Percentiles rank a stretch among this genome's conserved stretches.
These are phyloP conservation scores for Charaxes varanes DNA, from an alignment of 1,140 invertebrate genomes.

Conservation along the genomic window DNA sequence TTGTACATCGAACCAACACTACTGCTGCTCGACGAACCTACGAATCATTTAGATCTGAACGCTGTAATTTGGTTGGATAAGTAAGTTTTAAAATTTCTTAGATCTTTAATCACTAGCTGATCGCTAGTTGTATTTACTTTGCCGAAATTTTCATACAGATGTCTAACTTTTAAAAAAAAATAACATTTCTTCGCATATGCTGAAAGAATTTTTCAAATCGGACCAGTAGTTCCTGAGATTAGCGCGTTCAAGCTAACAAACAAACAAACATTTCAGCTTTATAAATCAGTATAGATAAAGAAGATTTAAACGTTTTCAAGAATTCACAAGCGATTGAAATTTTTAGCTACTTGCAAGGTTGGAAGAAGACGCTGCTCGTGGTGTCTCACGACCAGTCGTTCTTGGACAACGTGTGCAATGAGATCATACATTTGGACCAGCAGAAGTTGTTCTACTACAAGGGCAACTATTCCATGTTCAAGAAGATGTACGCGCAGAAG, in stretches of 20 bases:
- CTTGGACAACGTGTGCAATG: constrained; percentile 98
- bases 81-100: constrained; percentile 70
- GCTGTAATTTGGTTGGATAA: constrained; percentile 99
- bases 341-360: constrained; percentile 91
- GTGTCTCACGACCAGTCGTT: constrained; percentile 99
- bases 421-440: constrained; percentile 97
- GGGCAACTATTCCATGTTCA: constrained; percentile 99
- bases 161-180: too few species aligned
- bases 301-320: too few species aligned
- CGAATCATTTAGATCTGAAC: constrained; percentile 95
- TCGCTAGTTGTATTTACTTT: too few species aligned
- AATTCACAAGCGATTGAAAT: too few species aligned
- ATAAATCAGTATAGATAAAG: too few species aligned
- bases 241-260: too few species aligned
- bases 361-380: constrained; percentile 98
- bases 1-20: constrained; percentile 95
- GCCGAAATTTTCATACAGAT: too few species aligned
- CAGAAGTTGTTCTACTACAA: constrained; percentile 98
- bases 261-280: too few species aligned
- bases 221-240: too few species aligned
- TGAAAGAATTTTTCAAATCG: constrained; percentile 1
- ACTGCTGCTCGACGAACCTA: constrained; percentile 97
- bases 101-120: too few species aligned
- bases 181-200: background rate
- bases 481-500: constrained; percentile 99